Percentiles rank a stretch among this genome's conserved stretches.
These are phyloP conservation scores for Capricornis sumatraensis DNA, from an alignment of 2,113 vertebrate genomes.

Conservation along the genomic window DNA sequence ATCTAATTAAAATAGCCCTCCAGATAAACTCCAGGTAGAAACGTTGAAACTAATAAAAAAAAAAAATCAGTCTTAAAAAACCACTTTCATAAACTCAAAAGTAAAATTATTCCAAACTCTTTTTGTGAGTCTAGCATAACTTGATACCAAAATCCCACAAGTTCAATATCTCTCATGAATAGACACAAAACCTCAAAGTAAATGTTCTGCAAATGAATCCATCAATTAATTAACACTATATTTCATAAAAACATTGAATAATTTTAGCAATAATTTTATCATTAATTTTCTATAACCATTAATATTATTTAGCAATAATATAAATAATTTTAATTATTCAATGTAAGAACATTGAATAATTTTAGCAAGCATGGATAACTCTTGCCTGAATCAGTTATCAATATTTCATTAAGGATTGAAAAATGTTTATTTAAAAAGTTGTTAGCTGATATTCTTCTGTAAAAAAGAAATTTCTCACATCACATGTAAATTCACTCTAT, in stretches of 20 bases:
- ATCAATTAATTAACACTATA: neutral
- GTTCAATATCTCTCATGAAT: neutral
- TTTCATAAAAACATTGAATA: neutral
- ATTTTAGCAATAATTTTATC: neutral
- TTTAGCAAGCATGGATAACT: neutral
- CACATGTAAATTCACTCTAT: neutral
- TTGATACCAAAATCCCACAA: neutral
- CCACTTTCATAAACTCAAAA: neutral
- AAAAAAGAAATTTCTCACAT: neutral
- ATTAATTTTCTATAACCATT: neutral
- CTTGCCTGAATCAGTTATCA: neutral
- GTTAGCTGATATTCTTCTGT: neutral
- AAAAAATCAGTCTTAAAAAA: neutral
- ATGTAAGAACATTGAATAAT: neutral
- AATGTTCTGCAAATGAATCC: neutral
- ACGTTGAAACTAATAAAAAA: neutral
- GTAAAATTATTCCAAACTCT: neutral
- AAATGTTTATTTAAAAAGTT: neutral
- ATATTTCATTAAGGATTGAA: neutral
- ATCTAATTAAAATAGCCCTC: neutral
- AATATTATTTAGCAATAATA: neutral
- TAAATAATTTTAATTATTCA: neutral
- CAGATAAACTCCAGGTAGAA: neutral
- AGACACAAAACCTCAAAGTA: neutral
- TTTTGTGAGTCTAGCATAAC: neutral